Evolutionary conservation across 1,140 invertebrate genomes (phyloP).

Genomic region (Planococcus citri): DNA sequence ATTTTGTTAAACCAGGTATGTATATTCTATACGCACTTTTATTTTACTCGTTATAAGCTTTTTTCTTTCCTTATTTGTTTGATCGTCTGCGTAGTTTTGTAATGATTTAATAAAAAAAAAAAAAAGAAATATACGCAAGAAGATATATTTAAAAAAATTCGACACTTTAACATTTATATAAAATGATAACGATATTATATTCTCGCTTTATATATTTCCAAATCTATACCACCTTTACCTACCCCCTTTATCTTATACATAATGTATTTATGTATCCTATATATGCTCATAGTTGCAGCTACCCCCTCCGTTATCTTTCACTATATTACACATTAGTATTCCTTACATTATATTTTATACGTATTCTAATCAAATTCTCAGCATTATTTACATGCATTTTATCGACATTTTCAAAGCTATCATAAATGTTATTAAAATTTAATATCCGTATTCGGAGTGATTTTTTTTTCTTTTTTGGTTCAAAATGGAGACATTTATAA

Average conservation of each 20-base stretch:
- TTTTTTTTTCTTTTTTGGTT: too few relatives aligned
- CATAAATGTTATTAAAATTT: too few relatives aligned
- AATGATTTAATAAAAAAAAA: too few relatives aligned
- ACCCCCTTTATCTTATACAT: too few relatives aligned
- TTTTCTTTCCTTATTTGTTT: neutral
- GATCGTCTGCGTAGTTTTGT: neutral
- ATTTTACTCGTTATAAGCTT: constrained; percentile 2
- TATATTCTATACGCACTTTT: neutral
- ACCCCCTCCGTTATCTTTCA: constrained; percentile 1
- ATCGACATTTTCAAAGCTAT: too few relatives aligned
- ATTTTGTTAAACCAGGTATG: neutral
- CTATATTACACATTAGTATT: neutral
- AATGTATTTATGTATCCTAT: too few relatives aligned
- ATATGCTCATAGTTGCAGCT: neutral
- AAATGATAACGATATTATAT: neutral
- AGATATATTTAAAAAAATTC: neutral
- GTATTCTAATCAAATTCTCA: neutral
- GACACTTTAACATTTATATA: neutral
- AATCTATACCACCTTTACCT: too few relatives aligned
- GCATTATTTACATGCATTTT: neutral
- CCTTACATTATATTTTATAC: neutral
- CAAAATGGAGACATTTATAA: too few relatives aligned
- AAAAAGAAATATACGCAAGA: neutral
- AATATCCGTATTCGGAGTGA: too few relatives aligned
- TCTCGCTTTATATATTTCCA: neutral